Percentiles rank a stretch among this genome's conserved stretches.
These are phyloP conservation scores for Brachirus orientalis DNA, from an alignment of 2,113 vertebrate genomes.

Conservation along the genomic window DNA sequence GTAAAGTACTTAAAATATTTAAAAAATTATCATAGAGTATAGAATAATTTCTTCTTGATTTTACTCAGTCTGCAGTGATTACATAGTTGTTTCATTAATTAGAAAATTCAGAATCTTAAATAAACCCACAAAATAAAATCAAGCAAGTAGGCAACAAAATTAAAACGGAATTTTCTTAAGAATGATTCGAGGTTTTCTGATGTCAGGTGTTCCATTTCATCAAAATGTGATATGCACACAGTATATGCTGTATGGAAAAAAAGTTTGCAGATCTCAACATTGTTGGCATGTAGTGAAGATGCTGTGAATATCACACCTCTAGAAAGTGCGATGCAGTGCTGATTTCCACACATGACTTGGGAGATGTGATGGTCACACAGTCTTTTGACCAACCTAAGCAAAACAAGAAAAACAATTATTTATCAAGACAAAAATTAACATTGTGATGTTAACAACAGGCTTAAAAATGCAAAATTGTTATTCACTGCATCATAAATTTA, in stretches of 20 bases:
- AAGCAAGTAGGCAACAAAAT: too few species aligned
- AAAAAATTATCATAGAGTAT: too few species aligned
- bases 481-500: too few species aligned
- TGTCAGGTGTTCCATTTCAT: neutral
- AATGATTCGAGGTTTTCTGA: too few species aligned
- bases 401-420: constrained; percentile 16
- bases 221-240: neutral
- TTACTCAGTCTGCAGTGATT: neutral
- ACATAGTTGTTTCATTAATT: neutral
- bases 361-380: constrained; percentile 92
- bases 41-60: too few species aligned
- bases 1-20: too few species aligned
- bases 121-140: too few species aligned
- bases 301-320: constrained; percentile 83
- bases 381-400: constrained; percentile 91
- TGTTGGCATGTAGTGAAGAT: neutral
- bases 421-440: neutral
- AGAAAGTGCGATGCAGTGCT: constrained; percentile 96
- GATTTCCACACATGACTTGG: constrained; percentile 96
- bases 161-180: too few species aligned
- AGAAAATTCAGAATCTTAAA: neutral
- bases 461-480: neutral
- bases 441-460: neutral
- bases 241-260: neutral
- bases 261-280: neutral